phyloP scores from a whole-genome alignment of 2,888 invertebrate species.

The Microplitis manilae region DNA sequence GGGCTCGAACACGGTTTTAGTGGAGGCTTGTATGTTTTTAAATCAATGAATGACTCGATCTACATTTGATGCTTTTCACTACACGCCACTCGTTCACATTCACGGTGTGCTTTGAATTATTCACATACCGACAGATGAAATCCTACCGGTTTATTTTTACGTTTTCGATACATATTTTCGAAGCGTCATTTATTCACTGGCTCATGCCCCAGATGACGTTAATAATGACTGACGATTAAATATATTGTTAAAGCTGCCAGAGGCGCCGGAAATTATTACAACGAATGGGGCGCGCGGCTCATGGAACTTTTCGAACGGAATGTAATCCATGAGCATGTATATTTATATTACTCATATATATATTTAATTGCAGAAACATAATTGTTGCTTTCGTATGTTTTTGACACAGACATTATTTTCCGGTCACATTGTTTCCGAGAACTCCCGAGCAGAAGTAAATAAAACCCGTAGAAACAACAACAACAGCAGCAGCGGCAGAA shows the following conservation, averaged over 20 bases:
- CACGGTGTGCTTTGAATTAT: constrained; percentile 30
- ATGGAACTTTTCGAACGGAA: background rate
- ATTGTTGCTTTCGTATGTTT: background rate
- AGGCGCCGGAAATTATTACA: background rate
- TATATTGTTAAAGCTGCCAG: background rate
- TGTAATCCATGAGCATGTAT: background rate
- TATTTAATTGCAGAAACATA: background rate
- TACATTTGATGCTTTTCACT: constrained; percentile 33
- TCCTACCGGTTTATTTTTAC: background rate
- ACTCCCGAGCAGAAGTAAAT: constrained; percentile 4
- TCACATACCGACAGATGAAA: constrained; percentile 8
- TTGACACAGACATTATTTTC: background rate
- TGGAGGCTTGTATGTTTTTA: constrained; percentile 10
- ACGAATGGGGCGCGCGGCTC: background rate
- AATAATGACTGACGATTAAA: background rate
- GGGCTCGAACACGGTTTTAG: constrained; percentile 24
- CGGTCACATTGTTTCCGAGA: background rate
- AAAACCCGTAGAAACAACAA: background rate
- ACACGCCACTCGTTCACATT: background rate
- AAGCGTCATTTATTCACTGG: background rate
- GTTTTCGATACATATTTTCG: background rate
- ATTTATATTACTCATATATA: background rate
- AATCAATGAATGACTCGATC: constrained; percentile 51
- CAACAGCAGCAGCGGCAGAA: background rate
- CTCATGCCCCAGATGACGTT: background rate